phyloP scores from a whole-genome alignment of 2,888 invertebrate genomes.

The Penaeus monodon region DNA sequence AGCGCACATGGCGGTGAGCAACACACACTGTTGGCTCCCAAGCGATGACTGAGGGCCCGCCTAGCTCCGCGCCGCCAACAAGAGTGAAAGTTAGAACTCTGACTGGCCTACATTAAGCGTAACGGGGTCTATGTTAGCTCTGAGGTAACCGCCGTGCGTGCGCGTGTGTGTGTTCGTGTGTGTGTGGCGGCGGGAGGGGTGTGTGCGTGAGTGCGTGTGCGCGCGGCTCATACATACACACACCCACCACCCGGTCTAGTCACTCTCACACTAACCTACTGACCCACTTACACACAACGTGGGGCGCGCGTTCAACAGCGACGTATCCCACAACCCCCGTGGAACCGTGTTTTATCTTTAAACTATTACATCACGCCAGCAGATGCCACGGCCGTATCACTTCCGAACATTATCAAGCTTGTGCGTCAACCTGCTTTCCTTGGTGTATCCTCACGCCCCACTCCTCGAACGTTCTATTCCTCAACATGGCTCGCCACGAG shows the following conservation, averaged over 20 bases:
- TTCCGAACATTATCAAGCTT: too few species aligned
- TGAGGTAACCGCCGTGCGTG: conserved; percentile 57
- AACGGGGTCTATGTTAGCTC: conserved; percentile 62
- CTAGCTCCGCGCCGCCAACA: conserved; percentile 34
- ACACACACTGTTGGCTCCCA: conserved; percentile 32
- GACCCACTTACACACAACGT: conserved; percentile 44
- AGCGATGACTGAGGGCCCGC: conserved; percentile 26
- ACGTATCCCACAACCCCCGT: conserved; percentile 26
- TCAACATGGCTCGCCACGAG: not conserved
- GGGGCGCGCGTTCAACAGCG: conserved; percentile 35
- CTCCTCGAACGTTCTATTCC: not conserved
- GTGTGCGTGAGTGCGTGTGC: conserved; percentile 40
- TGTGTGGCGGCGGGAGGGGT: conserved; percentile 11
- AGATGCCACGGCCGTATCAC: too few species aligned
- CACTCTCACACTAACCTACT: conserved; percentile 58
- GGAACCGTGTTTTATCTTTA: conserved; percentile 13
- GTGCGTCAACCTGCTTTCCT: too few species aligned
- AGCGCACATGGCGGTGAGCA: conserved; percentile 24
- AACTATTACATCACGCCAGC: too few species aligned
- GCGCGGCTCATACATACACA: conserved; percentile 42
- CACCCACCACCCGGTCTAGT: conserved; percentile 44
- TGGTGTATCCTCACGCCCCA: not conserved
- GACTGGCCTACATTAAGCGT: conserved; percentile 56
- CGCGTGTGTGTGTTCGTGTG: conserved; percentile 31
- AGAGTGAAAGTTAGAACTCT: conserved; percentile 61